A percentile compares a stretch with the other conserved stretches of the same genome.
Conservation (phyloP, 2,888 invertebrate genomes). For the Volucella bombylans region DNA sequence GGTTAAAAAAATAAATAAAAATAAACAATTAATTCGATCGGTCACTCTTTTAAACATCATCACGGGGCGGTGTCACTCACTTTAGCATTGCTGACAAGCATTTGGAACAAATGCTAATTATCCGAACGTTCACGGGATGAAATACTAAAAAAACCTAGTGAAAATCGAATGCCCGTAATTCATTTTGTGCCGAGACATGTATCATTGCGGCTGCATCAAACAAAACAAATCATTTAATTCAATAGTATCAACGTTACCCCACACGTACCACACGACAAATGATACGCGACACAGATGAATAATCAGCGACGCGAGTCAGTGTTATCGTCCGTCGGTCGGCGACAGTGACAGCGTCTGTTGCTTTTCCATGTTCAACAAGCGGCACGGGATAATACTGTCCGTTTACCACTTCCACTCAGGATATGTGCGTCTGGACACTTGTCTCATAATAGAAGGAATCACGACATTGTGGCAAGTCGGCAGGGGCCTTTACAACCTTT, state of each 20-base stretch:
- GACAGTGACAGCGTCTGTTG: constrained; percentile 26
- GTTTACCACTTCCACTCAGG: constrained; percentile 59
- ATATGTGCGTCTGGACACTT: constrained; percentile 71
- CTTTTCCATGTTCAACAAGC: constrained; percentile 54
- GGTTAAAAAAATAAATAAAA: constrained; percentile 42
- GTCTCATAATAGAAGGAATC: constrained; percentile 48
- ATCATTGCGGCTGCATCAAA: constrained; percentile 67
- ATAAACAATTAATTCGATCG: constrained; percentile 47
- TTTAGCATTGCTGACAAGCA: constrained; percentile 49
- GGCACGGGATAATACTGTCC: constrained; percentile 33
- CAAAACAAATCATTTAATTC: constrained; percentile 37
- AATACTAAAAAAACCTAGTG: constrained; percentile 14
- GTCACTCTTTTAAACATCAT: constrained; percentile 5
- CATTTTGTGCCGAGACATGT: constrained; percentile 50
- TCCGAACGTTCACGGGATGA: neutral
- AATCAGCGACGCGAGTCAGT: constrained; percentile 3
- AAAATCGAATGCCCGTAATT: constrained; percentile 55
- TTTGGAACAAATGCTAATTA: constrained; percentile 58
- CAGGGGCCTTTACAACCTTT: constrained; percentile 30
- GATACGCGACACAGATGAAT: constrained; percentile 61
- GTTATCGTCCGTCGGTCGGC: neutral
- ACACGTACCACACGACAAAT: constrained; percentile 65
- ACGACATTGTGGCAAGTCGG: constrained; percentile 35
- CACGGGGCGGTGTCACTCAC: constrained; percentile 16
- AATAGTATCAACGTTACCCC: constrained; percentile 40